phyloP scores from a whole-genome alignment of 2,797 vertebrate species.

The Meda fulgida region DNA sequence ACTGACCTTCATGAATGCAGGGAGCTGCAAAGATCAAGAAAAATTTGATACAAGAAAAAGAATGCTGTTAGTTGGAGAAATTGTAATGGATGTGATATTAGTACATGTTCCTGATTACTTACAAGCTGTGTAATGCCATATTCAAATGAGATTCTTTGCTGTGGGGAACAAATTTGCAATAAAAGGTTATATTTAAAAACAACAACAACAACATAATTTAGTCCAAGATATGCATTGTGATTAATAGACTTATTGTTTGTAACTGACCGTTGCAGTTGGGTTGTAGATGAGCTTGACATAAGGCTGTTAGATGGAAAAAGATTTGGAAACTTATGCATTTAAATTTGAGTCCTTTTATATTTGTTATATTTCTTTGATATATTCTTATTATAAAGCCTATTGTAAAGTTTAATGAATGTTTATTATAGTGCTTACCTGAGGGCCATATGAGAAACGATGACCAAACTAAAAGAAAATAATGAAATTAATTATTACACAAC shows the following conservation, averaged over 20 bases:
- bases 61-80: not conserved
- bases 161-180: slow-evolving; percentile 42
- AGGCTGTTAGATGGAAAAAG: slow-evolving; percentile 52
- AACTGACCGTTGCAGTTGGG: slow-evolving; percentile 59
- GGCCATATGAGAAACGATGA: slow-evolving; percentile 20
- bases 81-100: not conserved
- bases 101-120: slow-evolving; percentile 51
- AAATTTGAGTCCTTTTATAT: not conserved
- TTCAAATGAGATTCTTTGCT: slow-evolving; percentile 66
- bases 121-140: slow-evolving; percentile 63
- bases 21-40: slow-evolving; percentile 29
- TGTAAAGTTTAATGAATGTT: not conserved
- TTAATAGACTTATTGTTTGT: not conserved
- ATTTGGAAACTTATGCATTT: not conserved
- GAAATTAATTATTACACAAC: not conserved
- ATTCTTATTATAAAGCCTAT: not conserved
- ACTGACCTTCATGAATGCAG: slow-evolving; percentile 49
- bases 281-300: slow-evolving; percentile 69
- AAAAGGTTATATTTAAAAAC: not conserved
- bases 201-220: not conserved
- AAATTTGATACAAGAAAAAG: not conserved
- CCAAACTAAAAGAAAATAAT: not conserved
- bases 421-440: slow-evolving; percentile 26
- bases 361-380: not conserved
- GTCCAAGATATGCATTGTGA: not conserved